Evolutionary conservation across 2,113 vertebrate species (phyloP).

Genomic region (Anoura caudifer): DNA sequence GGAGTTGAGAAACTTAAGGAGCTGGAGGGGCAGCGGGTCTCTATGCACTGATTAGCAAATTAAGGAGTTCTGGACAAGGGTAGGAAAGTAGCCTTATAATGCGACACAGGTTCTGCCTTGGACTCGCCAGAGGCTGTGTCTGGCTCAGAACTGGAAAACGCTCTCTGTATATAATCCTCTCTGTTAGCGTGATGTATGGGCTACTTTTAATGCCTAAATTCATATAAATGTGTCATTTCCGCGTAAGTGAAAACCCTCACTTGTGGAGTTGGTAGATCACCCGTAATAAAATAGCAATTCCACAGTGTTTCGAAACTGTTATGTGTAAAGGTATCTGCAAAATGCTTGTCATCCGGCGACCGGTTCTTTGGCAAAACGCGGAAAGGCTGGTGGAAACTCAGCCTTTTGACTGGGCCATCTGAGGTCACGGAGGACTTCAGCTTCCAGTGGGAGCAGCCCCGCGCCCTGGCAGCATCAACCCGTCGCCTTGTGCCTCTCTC

Average conservation of each 20-base stretch:
- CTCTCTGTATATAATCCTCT: not conserved
- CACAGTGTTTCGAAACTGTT: not conserved
- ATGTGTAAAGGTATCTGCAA: not conserved
- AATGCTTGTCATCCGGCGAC: not conserved
- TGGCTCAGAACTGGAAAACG: constrained; percentile 22
- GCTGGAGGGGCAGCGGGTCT: constrained; percentile 18
- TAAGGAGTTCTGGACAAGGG: not conserved
- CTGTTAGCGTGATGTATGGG: not conserved
- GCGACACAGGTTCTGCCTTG: not conserved
- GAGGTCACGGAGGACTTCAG: constrained; percentile 40
- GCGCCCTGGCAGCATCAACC: not conserved
- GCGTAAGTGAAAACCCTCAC: not conserved
- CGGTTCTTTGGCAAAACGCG: constrained; percentile 53
- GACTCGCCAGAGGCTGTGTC: not conserved
- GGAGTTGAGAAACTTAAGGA: constrained; percentile 56
- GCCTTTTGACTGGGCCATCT: not conserved
- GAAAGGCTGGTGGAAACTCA: constrained; percentile 30
- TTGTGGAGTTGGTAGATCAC: not conserved
- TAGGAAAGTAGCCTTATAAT: not conserved
- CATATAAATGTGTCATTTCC: not conserved
- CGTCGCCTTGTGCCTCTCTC: not conserved
- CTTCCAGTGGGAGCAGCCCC: constrained; percentile 39
- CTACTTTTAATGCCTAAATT: not conserved
- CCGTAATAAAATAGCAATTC: not conserved
- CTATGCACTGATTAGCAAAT: constrained; percentile 62